Evolutionary conservation across 2,113 vertebrate species (phyloP).

Genomic region (Osmerus eperlanus): DNA sequence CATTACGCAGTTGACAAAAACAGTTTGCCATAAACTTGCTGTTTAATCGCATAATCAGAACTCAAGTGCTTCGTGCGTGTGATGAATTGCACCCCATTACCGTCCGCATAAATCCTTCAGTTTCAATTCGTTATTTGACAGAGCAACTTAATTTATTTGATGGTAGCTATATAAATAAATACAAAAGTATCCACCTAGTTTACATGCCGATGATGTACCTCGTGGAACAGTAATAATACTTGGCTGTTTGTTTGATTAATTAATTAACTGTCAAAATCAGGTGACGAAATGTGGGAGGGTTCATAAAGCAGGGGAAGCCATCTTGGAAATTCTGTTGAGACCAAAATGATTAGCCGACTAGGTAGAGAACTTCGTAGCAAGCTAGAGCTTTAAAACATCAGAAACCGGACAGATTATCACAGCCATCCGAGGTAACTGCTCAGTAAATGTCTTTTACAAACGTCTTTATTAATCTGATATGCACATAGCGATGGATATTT

Average conservation of each 20-base stretch:
- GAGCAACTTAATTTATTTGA: background rate
- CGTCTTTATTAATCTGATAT: background rate
- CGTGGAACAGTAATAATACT: background rate
- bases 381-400: slow-evolving; percentile 44
- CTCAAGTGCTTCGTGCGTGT: background rate
- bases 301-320: slow-evolving; percentile 84
- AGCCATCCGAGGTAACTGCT: slow-evolving; percentile 58
- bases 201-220: background rate
- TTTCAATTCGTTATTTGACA: background rate
- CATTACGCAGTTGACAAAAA: too few relatives aligned
- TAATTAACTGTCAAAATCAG: slow-evolving; percentile 49
- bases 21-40: too few relatives aligned
- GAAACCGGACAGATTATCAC: slow-evolving; percentile 42
- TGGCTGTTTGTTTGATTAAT: slow-evolving; percentile 7
- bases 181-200: background rate
- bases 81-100: background rate
- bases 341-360: slow-evolving; percentile 57
- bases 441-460: too few relatives aligned
- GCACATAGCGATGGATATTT: background rate
- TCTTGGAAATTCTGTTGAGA: slow-evolving; percentile 76
- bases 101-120: background rate
- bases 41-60: background rate
- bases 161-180: background rate
- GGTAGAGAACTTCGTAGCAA: slow-evolving; percentile 46
- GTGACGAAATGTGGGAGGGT: slow-evolving; percentile 71